phyloP scores from a whole-genome alignment of 2,888 invertebrate genomes.

The Meiosimyza decipiens region DNA sequence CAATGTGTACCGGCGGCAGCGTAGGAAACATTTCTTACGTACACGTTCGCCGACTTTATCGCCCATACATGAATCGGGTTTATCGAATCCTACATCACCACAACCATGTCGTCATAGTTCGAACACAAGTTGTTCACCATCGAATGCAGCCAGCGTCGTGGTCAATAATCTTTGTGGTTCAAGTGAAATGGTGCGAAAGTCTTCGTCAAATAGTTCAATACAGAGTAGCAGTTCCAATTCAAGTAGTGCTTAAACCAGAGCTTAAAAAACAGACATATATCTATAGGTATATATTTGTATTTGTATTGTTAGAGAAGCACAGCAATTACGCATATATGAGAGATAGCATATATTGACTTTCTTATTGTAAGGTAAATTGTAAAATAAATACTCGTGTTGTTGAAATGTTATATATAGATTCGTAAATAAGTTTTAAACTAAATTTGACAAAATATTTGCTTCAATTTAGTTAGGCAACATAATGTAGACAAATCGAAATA shows the following conservation, averaged over 20 bases:
- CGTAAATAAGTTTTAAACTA: no score
- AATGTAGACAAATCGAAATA: no score
- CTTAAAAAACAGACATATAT: neutral
- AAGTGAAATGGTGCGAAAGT: constrained; percentile 49
- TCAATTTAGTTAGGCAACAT: no score
- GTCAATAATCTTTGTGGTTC: constrained; percentile 48
- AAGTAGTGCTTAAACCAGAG: constrained; percentile 52
- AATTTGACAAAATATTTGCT: no score
- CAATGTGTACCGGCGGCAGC: constrained; percentile 63
- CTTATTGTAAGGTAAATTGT: no score
- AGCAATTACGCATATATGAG: no score
- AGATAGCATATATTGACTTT: no score
- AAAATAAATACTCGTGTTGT: no score
- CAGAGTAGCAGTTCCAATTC: constrained; percentile 60
- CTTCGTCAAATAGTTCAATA: constrained; percentile 59
- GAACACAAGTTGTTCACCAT: constrained; percentile 54
- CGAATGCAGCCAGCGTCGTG: constrained; percentile 56
- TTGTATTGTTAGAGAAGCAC: no score
- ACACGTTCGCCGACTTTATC: constrained; percentile 72
- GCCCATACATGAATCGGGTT: constrained; percentile 78
- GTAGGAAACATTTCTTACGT: constrained; percentile 68
- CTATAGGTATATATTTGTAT: no score
- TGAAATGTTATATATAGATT: no score
- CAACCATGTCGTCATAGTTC: constrained; percentile 64
- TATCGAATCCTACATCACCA: constrained; percentile 78